Evolutionary conservation across 2,888 invertebrate species (phyloP).

Genomic region (Girardia tigrina): DNA sequence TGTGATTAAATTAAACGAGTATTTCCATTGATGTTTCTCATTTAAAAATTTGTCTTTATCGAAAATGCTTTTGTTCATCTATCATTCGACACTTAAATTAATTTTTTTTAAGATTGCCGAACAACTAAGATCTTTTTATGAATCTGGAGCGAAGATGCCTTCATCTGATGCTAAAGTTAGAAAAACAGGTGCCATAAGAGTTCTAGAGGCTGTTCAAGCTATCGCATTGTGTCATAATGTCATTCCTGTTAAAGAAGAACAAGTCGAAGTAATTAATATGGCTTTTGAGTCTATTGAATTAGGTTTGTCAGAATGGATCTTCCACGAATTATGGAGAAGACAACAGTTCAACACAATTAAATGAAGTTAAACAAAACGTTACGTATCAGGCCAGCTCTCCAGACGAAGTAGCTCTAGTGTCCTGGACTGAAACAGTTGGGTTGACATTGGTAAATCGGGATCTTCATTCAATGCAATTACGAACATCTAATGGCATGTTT

Average conservation of each 20-base stretch:
- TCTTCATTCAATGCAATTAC: constrained; percentile 41
- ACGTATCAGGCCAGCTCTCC: constrained; percentile 64
- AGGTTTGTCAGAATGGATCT: no score
- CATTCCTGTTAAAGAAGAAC: constrained; percentile 75
- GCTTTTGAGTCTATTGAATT: no score
- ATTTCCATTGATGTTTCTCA: no score
- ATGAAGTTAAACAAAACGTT: constrained; percentile 40
- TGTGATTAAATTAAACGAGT: no score
- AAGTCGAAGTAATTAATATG: constrained; percentile 38
- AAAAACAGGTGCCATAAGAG: constrained; percentile 61
- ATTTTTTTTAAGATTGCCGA: background rate
- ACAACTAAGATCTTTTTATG: background rate
- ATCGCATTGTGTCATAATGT: constrained; percentile 95
- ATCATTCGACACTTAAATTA: no score
- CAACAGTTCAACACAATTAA: no score
- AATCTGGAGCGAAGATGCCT: background rate
- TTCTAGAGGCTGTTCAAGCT: constrained; percentile 78
- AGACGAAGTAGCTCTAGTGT: constrained; percentile 63
- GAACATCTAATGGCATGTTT: background rate
- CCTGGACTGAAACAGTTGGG: constrained; percentile 63
- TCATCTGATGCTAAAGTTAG: constrained; percentile 53
- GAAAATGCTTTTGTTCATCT: no score
- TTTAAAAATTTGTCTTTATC: no score
- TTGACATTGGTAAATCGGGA: constrained; percentile 57
- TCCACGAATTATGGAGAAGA: no score